Evolutionary conservation across 1,140 invertebrate genomes (phyloP), one percentile per base, ranked within the genome.

Genomic region (Zaprionus tsacasi): DNA sequence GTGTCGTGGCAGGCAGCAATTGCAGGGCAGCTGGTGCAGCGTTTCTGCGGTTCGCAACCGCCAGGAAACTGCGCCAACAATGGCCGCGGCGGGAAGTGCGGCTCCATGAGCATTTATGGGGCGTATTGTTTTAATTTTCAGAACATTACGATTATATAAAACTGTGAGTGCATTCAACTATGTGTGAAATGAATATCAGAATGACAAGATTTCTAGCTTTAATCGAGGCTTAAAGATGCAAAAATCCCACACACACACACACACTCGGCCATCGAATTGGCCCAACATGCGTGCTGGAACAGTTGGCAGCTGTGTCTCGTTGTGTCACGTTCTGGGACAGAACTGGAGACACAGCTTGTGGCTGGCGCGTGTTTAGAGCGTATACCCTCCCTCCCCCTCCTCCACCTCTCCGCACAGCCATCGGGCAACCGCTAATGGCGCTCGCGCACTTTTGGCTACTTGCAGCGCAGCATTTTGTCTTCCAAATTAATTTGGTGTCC

Each of bases 71-170:
- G 70, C 61, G 61, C 38, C 81, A 78, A 78, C 85, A 89, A 89
- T 85, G 85, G 75, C 68, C 21, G 21, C 21, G 38, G 60, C 67
- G 79, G 85, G 85, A 89, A 75, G 85, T 89, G 68, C 85, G 86
- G 75, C 72, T 79, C 81, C 56, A 64, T 85, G 76, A 75, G 76
- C 85, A 90, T 85, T 89, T 89, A 89, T 89, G 73, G 74, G 85
- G 85, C 85, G 86, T 89, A 89, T 89, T 89, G 85, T 89, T 89
- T 89, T 89, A 85, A 89, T 89, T 89, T 81, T 70, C 64, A 1
- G 21, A 48, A 70, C 77, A 89, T 89, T 74, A 74, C 65, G 11
- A 52, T 50, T 54, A 54, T 68, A 67, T 57, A 66, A 74, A 87
- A 78, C 67, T 54, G 56, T 35, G 52, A 72, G 59, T 83, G 50